Base-by-base conservation (phyloP, 1,140 invertebrate species). In the Papilio aristodemus region DNA sequence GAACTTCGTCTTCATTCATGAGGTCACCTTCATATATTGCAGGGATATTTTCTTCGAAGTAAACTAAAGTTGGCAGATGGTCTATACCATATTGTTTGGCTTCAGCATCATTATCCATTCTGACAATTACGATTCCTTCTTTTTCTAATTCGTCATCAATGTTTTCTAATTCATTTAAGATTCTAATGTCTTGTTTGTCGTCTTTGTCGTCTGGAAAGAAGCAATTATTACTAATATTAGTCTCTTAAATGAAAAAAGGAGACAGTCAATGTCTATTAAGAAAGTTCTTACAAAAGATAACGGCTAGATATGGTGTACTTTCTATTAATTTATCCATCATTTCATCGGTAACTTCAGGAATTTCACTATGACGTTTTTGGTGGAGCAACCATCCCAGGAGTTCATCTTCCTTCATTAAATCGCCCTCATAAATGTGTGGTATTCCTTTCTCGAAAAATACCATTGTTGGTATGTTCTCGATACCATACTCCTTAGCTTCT, bases 241-340 rank as follows among this genome's bases (percentile, higher is more conserved):
- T 4, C 19, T 50, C 22, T 11, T 22, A 54, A 46, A 9, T 9
- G 1, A 11, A 25, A 22, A 25, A 0, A 13, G 3, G 4, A 39
- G 80, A 82, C n/a, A n/a, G n/a, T n/a, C n/a, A n/a, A n/a, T n/a
- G n/a, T n/a, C 63, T 38, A 11, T 50, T 9, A 63, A 71, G 14
- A 43, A 70, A 25, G 66, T 74, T 90, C 95, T 95, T 93, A 97
- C 96, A 97, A 83, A 97, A 97, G 72, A 97, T 93, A 75, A 97
- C 97, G 63, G 96, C 97, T 66, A 97, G 92, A 85, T 94, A 96
- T 39, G 94, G 93, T 39, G 95, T 94, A 37, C 91, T 95, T 71
- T 97, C 96, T 69, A 98, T 95, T n/a, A 98, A 92, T 81, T 96
- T 96, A 75, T 98, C 96, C 92, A 98, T 95, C 96, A 98, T 98